phyloP scores from a whole-genome alignment of 2,888 invertebrate genomes.

The Podotricha telesiphe region DNA sequence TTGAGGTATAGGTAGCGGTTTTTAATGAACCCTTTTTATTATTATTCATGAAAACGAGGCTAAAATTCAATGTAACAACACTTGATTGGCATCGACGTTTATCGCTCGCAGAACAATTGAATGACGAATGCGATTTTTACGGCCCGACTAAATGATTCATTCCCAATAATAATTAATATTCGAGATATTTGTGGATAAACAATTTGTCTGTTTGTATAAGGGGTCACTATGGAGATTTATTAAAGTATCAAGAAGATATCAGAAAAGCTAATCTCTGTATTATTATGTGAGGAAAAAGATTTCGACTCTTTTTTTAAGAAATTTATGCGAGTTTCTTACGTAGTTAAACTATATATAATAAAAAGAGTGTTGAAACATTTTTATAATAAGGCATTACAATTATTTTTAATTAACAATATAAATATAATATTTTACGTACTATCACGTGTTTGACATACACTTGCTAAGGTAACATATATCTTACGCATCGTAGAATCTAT shows the following conservation, averaged over 20 bases:
- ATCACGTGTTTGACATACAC: too few species aligned
- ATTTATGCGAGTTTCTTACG: too few species aligned
- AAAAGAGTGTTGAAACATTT: too few species aligned
- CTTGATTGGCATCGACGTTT: constrained; percentile 67
- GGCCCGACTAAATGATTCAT: constrained; percentile 57
- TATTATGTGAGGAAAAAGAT: too few species aligned
- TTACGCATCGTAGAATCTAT: too few species aligned
- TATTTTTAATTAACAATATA: too few species aligned
- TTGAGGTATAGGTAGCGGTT: background rate
- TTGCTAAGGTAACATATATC: too few species aligned
- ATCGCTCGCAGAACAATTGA: constrained; percentile 66
- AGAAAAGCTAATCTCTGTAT: background rate
- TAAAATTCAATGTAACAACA: constrained; percentile 47
- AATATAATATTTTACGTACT: too few species aligned
- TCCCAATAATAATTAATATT: constrained; percentile 50
- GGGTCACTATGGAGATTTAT: background rate
- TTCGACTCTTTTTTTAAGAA: too few species aligned
- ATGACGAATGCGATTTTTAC: constrained; percentile 71
- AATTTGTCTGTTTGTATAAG: constrained; percentile 29
- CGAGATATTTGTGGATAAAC: constrained; percentile 23
- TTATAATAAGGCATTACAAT: too few species aligned
- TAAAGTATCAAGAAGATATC: background rate
- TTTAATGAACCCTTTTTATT: constrained; percentile 13
- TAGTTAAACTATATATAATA: too few species aligned
- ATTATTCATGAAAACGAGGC: constrained; percentile 20